Conservation (phyloP, 2,888 invertebrate genomes). For the Aphodius granarius region DNA sequence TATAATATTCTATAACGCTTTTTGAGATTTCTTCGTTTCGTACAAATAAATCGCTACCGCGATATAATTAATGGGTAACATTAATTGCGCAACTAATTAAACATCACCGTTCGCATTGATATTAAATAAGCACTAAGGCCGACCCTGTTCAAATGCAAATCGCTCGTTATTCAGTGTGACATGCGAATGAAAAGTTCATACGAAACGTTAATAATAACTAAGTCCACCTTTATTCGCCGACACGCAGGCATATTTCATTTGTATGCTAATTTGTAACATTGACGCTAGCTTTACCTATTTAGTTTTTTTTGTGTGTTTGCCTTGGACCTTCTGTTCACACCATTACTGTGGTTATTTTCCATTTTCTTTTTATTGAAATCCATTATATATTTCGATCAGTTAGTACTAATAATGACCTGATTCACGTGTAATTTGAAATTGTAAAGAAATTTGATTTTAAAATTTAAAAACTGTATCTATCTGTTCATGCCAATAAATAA, state of each 20-base stretch:
- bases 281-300: constrained; percentile 6
- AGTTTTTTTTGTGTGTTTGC: neutral
- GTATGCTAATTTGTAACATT: constrained; percentile 23
- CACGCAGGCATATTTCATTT: constrained; percentile 29
- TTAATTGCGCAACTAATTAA: neutral
- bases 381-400: too few species aligned
- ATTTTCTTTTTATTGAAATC: neutral
- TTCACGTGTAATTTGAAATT: too few species aligned
- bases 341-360: neutral
- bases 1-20: neutral
- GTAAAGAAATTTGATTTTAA: too few species aligned
- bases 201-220: constrained; percentile 26
- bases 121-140: neutral
- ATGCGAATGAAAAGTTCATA: constrained; percentile 28
- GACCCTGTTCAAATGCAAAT: constrained; percentile 25
- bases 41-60: neutral
- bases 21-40: neutral
- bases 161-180: constrained; percentile 21
- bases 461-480: too few species aligned
- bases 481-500: neutral
- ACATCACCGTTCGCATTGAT: neutral
- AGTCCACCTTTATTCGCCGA: constrained; percentile 18
- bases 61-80: neutral
- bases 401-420: too few species aligned
- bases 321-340: constrained; percentile 5